Evolutionary conservation across 2,888 invertebrate species (phyloP), one percentile per base, ranked within the genome.

Genomic region (Synergus japonicus): DNA sequence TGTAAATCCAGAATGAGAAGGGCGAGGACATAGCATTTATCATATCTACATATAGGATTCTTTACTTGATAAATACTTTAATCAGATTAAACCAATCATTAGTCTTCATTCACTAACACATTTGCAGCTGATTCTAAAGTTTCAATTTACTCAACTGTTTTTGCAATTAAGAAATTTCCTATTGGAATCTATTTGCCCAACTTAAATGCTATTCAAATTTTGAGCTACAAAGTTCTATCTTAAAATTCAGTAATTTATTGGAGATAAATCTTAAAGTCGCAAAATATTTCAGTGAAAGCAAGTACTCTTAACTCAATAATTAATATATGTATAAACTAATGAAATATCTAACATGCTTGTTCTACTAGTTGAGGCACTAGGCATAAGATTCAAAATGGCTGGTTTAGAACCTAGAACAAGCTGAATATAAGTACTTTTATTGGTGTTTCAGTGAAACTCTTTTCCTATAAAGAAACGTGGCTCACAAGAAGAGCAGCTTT

Each of bases 351-450:
- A 15, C 66, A 0, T 44, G 12, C 18, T n/a, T 66, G 2, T 67
- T 46, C 44, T 43, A 67, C 44, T 44, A 44, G 46, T 67, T 13
- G 12, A 67, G 44, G 18, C 67, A 18, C 67, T 44, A 43, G 18
- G 64, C 37, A 67, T 43, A 44, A 67, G 67, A 67, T 67, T 67
- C 67, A 67, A 67, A 67, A 67, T 67, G 67, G 67, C 67, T 67
- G 67, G 44, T 12, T 29, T 29, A 67, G 18, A 67, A 67, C 43
- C 67, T 46, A 67, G 67, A 67, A 18, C 18, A 44, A 66, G n/a
- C 43, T 43, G 43, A 10, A 66, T 66, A 66, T 15, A 49, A 37
- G 69, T 37, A 73, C 54, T 73, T 73, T 73, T 54, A 73, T 73
- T 54, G 54, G 49, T 73, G 49, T 29, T 73, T 54, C 54, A 73